phyloP scores from a whole-genome alignment of 2,888 invertebrate genomes.

The Heliconius charithonia region DNA sequence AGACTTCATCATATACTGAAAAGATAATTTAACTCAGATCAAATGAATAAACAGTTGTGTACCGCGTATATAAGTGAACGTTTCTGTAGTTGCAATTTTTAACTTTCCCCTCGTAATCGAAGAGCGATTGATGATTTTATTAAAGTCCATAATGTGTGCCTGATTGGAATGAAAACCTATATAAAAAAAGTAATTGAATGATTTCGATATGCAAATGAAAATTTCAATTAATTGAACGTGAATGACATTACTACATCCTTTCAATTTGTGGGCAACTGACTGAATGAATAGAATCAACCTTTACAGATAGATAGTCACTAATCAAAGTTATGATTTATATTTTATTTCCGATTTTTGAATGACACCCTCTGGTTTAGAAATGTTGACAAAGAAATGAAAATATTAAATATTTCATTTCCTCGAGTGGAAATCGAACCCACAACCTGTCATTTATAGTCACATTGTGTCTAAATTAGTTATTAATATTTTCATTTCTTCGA shows the following conservation, averaged over 20 bases:
- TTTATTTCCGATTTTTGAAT: too few relatives aligned
- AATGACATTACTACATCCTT: slow-evolving; percentile 32
- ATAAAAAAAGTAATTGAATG: slow-evolving; percentile 49
- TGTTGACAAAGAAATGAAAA: too few relatives aligned
- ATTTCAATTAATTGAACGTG: slow-evolving; percentile 46
- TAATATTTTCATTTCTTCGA: too few relatives aligned
- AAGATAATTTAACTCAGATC: slow-evolving; percentile 14
- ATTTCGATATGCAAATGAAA: slow-evolving; percentile 49
- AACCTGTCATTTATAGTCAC: too few relatives aligned
- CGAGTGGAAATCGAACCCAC: too few relatives aligned
- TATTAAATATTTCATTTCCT: too few relatives aligned
- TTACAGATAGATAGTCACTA: not conserved
- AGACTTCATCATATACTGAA: not conserved
- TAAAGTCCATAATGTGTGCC: slow-evolving; percentile 47
- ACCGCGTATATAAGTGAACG: slow-evolving; percentile 33
- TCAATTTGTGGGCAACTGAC: slow-evolving; percentile 22
- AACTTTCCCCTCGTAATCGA: slow-evolving; percentile 37
- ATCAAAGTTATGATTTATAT: not conserved
- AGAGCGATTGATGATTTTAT: slow-evolving; percentile 45
- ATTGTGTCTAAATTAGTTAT: too few relatives aligned
- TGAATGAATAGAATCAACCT: slow-evolving; percentile 4
- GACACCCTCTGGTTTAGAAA: too few relatives aligned
- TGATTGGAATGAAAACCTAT: slow-evolving; percentile 48
- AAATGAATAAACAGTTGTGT: slow-evolving; percentile 24
- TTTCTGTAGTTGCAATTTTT: slow-evolving; percentile 39